Base-by-base conservation (phyloP, 2,113 vertebrate genomes). In the Rhabdornis inornatus region DNA sequence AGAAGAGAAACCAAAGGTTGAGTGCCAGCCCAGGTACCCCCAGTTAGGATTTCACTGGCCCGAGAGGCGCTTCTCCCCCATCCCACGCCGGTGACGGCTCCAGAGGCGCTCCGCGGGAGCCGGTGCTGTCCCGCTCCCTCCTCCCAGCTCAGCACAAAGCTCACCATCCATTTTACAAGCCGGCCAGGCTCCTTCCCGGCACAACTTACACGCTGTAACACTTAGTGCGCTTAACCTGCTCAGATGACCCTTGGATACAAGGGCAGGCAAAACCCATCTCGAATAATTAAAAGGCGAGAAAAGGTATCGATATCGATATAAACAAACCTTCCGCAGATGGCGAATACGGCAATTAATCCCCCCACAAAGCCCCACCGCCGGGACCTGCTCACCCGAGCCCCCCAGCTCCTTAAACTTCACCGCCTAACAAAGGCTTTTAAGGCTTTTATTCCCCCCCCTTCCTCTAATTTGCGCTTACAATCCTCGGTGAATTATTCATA, bases 321-420 rank as follows among this genome's bases (percentile, higher is more conserved):
- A 94, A 91, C 87, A 96, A 94, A 76, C 84, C 93, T 94, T 91
- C 92, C 47, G 74, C 83, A 83, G 87, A 95, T 78, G 74, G 70
- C 72, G 75, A 96, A 96, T 40, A 88, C 12, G 7, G 80, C 92
- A 86, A 66, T 95, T 95, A 96, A 97, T 94, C 95, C 94, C 92
- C 63, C 75, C 77, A 83, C 78, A 95, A 90, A 91, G 76, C 74
- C 57, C 50, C 91, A 80, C 45, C 8, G 55, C 70, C 71, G 64
- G 91, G 71, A 96, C 45, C 74, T 31, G 84, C 75, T 69, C 79
- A 87, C 66, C 39, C 56, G 53, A 95, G 83, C 42, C 56, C 82
- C 55, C 77, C 15, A 77, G 83, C 75, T 94, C 90, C 90, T 40
- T 21, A 96, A 89, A 96, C 94, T 92, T 89, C 63, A 60, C 33